A percentile compares a stretch with the other conserved stretches of the same genome.
Conservation (phyloP, 2,888 invertebrate genomes). For the Prostheceraeus crozeri region DNA sequence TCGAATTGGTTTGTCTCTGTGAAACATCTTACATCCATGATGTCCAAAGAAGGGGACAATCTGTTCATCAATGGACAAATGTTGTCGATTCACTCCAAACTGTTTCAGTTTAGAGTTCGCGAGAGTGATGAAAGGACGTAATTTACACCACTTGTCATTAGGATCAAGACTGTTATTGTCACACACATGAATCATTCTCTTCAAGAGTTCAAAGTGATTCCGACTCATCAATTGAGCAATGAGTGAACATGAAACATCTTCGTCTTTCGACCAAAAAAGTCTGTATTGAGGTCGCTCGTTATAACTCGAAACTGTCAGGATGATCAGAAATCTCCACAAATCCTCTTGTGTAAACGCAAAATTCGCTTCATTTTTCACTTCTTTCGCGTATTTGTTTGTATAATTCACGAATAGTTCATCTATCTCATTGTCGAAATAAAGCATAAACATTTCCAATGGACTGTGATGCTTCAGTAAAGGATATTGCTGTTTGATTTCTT, state of each 20-base stretch:
- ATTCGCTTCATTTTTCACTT: not conserved
- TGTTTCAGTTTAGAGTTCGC: constrained; percentile 7
- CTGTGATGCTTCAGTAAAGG: not conserved
- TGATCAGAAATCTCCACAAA: constrained; percentile 1
- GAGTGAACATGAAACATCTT: constrained; percentile 14
- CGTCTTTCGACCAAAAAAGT: not conserved
- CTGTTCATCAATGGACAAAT: not conserved
- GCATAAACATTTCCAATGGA: too few species aligned
- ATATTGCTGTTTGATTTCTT: not conserved
- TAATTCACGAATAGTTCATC: not conserved
- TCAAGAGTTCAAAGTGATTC: not conserved
- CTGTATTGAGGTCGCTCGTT: constrained; percentile 9
- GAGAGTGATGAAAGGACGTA: not conserved
- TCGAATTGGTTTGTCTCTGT: constrained; percentile 20
- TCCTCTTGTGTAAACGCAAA: constrained; percentile 9
- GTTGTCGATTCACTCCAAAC: constrained; percentile 16
- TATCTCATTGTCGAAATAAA: constrained; percentile 11
- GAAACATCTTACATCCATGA: constrained; percentile 5
- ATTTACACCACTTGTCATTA: constrained; percentile 5
- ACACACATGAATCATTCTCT: constrained; percentile 10
- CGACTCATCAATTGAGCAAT: constrained; percentile 2
- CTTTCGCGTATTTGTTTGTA: constrained; percentile 17
- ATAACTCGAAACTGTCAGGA: not conserved
- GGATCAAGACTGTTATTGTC: constrained; percentile 10
- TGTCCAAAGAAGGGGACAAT: not conserved